Evolutionary conservation across 1,140 invertebrate genomes (phyloP).

Genomic region (Aporrectodea caliginosa): DNA sequence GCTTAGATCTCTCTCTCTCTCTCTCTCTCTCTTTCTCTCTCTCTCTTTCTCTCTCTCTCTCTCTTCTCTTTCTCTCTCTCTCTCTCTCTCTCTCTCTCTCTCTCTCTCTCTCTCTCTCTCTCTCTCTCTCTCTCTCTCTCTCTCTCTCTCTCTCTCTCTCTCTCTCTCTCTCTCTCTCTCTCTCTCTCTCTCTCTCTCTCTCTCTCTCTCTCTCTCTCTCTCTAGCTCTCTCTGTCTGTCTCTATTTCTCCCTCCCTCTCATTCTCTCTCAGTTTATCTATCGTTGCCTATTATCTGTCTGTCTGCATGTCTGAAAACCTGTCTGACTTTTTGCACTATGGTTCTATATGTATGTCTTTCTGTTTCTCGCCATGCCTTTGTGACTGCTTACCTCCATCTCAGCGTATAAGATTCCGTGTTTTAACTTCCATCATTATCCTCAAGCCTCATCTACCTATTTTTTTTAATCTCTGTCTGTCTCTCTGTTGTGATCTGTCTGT

Average conservation of each 20-base stretch:
- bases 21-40: not conserved
- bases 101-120: not conserved
- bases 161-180: not conserved
- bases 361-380: too few species aligned
- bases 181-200: not conserved
- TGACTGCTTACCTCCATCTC: too few species aligned
- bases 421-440: too few species aligned
- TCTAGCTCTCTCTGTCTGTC: not conserved
- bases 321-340: too few species aligned
- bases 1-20: too few species aligned
- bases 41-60: not conserved
- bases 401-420: too few species aligned
- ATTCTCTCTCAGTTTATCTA: not conserved
- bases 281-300: too few species aligned
- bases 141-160: not conserved
- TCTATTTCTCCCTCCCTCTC: not conserved
- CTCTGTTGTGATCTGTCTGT: too few species aligned
- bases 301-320: too few species aligned
- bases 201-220: not conserved
- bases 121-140: not conserved
- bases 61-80: not conserved
- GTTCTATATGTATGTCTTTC: too few species aligned
- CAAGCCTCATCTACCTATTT: too few species aligned
- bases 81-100: not conserved
- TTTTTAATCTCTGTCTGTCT: too few species aligned